A percentile compares a stretch with the other conserved stretches of the same genome.
phyloP scores from a whole-genome alignment of 2,113 vertebrate species.

The Dasyurus viverrinus region DNA sequence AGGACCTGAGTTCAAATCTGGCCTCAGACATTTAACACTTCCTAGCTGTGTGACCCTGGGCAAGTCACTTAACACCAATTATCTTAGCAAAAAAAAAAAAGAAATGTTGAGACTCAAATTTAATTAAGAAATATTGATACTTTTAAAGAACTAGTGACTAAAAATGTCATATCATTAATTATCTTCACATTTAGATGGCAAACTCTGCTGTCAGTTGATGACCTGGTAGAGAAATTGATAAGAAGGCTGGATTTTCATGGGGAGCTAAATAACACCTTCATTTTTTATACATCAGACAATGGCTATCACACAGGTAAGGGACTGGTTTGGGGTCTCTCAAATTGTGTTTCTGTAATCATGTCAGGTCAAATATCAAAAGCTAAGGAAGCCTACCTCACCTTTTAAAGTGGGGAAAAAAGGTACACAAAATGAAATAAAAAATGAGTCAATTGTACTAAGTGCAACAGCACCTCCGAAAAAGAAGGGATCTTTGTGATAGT shows the following conservation, averaged over 20 bases:
- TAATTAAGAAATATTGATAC: neutral
- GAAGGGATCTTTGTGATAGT: neutral
- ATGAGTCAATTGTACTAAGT: neutral
- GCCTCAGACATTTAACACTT: too few species aligned
- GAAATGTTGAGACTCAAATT: neutral
- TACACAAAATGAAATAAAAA: neutral
- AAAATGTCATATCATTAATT: neutral
- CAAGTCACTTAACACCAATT: too few species aligned
- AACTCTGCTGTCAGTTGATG: slow-evolving; percentile 97
- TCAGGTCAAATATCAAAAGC: neutral
- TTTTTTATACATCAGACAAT: slow-evolving; percentile 98
- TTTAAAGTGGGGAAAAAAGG: neutral
- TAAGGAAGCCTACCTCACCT: neutral
- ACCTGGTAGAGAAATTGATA: slow-evolving; percentile 94
- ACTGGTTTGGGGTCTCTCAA: neutral
- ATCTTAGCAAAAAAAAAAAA: too few species aligned
- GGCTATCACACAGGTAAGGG: slow-evolving; percentile 95
- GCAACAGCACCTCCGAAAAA: neutral
- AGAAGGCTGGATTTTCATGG: slow-evolving; percentile 89
- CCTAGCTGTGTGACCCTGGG: too few species aligned
- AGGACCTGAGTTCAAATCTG: too few species aligned
- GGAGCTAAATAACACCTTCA: slow-evolving; percentile 93
- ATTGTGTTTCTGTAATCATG: neutral
- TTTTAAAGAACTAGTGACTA: neutral
- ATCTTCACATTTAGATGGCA: slow-evolving; percentile 87